phyloP scores from a whole-genome alignment of 2,888 invertebrate genomes.

The Buathra laborator region DNA sequence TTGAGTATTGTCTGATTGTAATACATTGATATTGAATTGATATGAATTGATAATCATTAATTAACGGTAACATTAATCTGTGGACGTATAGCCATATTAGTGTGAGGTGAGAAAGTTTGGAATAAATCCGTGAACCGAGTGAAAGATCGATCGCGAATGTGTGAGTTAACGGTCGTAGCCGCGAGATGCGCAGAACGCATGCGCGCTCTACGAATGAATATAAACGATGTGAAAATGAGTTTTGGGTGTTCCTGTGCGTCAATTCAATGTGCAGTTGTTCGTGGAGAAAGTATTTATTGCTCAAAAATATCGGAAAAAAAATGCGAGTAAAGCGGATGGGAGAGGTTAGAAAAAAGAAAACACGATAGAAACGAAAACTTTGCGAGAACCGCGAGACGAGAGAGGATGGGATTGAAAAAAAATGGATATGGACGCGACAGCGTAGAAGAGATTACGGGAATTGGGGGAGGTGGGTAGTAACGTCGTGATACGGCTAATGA shows the following conservation, averaged over 20 bases:
- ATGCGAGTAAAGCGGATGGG: conserved; percentile 70
- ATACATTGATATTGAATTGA: conserved; percentile 85
- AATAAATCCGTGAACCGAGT: conserved; percentile 11
- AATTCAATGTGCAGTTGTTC: conserved; percentile 85
- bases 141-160: conserved; percentile 37
- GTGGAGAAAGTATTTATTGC: conserved; percentile 85
- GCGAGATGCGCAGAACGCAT: conserved; percentile 70
- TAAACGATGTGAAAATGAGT: conserved; percentile 43
- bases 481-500: conserved; percentile 7
- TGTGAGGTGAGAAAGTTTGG: conserved; percentile 67
- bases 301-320: conserved; percentile 81
- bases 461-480: conserved; percentile 69
- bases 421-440: conserved; percentile 52
- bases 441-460: conserved; percentile 27
- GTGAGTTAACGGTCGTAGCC: conserved; percentile 63
- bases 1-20: conserved; percentile 85
- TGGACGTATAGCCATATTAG: conserved; percentile 80
- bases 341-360: conserved; percentile 68
- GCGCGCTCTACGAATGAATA: conserved; percentile 69
- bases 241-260: conserved; percentile 83
- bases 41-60: conserved; percentile 85
- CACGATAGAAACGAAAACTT: conserved; percentile 70
- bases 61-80: conserved; percentile 78
- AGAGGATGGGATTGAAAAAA: conserved; percentile 11
- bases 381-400: conserved; percentile 56